These are phyloP conservation scores for Spinus pinus DNA, from an alignment of 2,797 vertebrate species.

Conservation along the genomic window DNA sequence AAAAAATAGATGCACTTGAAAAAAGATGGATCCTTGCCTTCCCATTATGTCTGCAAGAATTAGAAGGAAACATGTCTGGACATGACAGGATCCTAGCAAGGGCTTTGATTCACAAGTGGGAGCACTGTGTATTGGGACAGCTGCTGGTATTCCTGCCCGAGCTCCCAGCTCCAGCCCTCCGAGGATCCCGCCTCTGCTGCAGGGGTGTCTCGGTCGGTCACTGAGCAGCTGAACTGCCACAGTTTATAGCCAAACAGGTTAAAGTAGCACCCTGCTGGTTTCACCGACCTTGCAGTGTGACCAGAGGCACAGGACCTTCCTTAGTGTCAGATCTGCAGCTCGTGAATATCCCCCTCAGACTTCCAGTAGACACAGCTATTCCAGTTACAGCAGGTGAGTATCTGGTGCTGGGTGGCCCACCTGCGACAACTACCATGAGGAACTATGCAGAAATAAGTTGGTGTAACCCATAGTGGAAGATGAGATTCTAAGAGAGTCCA, in stretches of 20 bases:
- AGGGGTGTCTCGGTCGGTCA: background rate
- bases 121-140: conserved; percentile 14
- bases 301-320: background rate
- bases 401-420: background rate
- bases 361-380: background rate
- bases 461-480: background rate
- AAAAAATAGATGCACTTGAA: background rate
- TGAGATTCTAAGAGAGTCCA: background rate
- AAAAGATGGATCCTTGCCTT: conserved; percentile 4
- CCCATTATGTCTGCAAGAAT: background rate
- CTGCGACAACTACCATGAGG: background rate
- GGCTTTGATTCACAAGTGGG: conserved; percentile 40
- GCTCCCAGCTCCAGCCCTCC: background rate
- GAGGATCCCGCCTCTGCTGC: background rate
- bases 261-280: background rate
- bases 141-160: background rate
- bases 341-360: background rate
- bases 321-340: background rate
- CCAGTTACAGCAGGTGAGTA: background rate
- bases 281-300: background rate
- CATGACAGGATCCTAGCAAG: background rate
- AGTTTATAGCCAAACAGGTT: background rate
- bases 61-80: background rate
- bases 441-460: background rate
- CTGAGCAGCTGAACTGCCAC: background rate